Evolutionary conservation across 2,113 vertebrate species (phyloP).

Genomic region (Arvicanthis niloticus): DNA sequence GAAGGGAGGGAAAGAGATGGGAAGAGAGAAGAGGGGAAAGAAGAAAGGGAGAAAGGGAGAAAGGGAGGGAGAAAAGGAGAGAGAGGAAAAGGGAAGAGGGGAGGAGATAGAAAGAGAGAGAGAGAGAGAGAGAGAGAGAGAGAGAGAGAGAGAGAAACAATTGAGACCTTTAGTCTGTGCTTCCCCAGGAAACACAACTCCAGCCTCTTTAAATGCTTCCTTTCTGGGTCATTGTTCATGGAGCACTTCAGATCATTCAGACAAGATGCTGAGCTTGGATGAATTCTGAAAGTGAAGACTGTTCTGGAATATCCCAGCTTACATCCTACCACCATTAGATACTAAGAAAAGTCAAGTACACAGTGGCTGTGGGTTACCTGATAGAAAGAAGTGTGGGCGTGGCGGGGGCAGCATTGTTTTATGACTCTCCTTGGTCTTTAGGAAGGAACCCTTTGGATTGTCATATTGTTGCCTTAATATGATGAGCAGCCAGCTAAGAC

Average conservation of each 20-base stretch:
- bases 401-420: conserved; percentile 49
- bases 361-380: neutral
- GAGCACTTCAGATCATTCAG: neutral
- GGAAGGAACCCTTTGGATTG: conserved; percentile 50
- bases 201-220: neutral
- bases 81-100: neutral
- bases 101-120: neutral
- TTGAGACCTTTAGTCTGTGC: neutral
- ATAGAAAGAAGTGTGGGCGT: neutral
- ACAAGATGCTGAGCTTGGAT: neutral
- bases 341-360: neutral
- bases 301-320: neutral
- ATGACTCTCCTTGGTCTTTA: conserved; percentile 61
- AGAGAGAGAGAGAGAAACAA: neutral
- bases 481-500: conserved; percentile 67
- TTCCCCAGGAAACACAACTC: conserved; percentile 27
- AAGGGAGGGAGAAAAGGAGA: fast-evolving
- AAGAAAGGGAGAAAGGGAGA: fast-evolving
- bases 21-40: neutral
- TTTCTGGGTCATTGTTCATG: neutral
- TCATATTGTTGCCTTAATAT: conserved; percentile 65
- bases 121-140: neutral
- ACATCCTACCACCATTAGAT: neutral
- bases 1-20: neutral
- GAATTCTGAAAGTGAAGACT: neutral